Percentiles rank a stretch among this genome's conserved stretches.
phyloP scores from a whole-genome alignment of 2,113 vertebrate species.

The Ctenomys sociabilis region DNA sequence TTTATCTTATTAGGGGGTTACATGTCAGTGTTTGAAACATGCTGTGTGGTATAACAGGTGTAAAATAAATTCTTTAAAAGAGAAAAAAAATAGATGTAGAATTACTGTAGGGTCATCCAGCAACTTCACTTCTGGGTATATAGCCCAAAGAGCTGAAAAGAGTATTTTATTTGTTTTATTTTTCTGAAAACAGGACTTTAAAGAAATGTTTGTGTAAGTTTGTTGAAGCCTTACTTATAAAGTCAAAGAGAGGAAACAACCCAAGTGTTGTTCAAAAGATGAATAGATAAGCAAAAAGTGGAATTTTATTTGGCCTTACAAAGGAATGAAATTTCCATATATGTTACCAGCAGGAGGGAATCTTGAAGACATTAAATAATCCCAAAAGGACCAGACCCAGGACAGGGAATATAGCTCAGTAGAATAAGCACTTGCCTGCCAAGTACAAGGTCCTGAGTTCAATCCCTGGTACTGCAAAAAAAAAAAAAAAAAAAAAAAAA shows the following conservation, averaged over 20 bases:
- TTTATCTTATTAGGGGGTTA: too few relatives aligned
- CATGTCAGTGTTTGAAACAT: too few relatives aligned
- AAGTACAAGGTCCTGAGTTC: too few relatives aligned
- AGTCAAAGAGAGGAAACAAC: background rate
- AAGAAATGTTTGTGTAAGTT: background rate
- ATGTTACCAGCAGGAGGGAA: background rate
- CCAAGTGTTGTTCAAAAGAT: background rate
- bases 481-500: too few relatives aligned
- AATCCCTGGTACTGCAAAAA: too few relatives aligned
- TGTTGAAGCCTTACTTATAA: background rate
- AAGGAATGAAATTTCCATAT: background rate
- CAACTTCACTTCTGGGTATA: background rate
- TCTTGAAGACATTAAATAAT: background rate
- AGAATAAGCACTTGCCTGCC: too few relatives aligned
- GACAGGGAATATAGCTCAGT: too few relatives aligned
- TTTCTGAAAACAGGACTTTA: background rate
- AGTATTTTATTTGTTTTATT: too few relatives aligned
- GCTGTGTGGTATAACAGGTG: too few relatives aligned
- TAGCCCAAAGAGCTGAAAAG: background rate
- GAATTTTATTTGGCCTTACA: background rate
- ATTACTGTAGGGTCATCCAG: background rate
- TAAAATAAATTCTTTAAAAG: too few relatives aligned
- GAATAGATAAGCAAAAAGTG: background rate
- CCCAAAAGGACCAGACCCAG: background rate
- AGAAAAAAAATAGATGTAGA: background rate